Evolutionary conservation across 2,113 vertebrate genomes (phyloP).

Genomic region (Empidonax traillii): DNA sequence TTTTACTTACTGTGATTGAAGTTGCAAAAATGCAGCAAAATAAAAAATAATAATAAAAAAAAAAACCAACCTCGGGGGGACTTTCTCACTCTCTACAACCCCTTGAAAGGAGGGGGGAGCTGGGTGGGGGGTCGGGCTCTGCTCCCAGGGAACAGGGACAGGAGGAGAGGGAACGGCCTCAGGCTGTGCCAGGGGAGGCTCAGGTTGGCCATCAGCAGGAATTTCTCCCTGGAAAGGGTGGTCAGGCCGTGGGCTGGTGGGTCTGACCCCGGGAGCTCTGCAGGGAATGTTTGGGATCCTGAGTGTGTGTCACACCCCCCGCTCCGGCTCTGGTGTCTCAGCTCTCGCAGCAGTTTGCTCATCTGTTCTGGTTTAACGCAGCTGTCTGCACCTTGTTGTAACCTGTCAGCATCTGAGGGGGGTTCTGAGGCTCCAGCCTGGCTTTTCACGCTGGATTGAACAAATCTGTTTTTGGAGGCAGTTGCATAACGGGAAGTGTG

Average conservation of each 20-base stretch:
- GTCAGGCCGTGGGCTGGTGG: rapidly evolving
- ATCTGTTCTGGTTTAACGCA: not conserved
- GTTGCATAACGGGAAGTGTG: not conserved
- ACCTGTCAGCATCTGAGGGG: not conserved
- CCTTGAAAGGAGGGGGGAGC: not conserved
- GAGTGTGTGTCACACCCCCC: no score
- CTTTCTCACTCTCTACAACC: rapidly evolving
- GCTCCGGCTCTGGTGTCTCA: rapidly evolving
- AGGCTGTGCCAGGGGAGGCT: not conserved
- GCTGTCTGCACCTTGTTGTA: not conserved
- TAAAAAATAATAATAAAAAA: no score
- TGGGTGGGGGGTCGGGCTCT: not conserved
- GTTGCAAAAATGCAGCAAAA: not conserved
- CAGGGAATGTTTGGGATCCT: not conserved
- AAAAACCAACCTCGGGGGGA: rapidly evolving
- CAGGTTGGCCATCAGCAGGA: rapidly evolving
- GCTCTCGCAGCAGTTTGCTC: not conserved
- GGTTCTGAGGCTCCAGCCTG: not conserved
- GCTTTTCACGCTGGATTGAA: not conserved
- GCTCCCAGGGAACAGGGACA: not conserved
- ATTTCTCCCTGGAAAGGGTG: not conserved
- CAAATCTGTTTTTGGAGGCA: not conserved
- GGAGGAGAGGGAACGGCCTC: rapidly evolving
- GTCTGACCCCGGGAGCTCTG: not conserved
- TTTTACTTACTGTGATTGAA: not conserved